Base-by-base conservation (phyloP, 1,140 invertebrate species). In the Lethocerus indicus region DNA sequence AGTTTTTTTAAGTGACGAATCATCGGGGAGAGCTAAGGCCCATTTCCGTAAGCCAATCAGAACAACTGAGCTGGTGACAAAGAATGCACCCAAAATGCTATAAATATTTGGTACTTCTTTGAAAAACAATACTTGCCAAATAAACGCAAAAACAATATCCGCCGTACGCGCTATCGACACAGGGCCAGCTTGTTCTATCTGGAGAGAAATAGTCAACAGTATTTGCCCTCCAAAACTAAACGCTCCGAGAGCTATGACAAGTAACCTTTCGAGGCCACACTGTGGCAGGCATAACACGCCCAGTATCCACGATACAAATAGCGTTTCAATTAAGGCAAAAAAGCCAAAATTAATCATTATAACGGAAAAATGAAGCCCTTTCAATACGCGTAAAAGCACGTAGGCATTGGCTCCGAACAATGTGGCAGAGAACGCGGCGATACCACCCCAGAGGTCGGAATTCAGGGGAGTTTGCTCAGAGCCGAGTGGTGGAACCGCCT, bases 321-420 rank as follows among this genome's bases (percentile, higher is more conserved):
- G 61, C 2, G 85, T 88, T 61, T 89, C 82, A 21, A 87, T 64
- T 13, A 91, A 69, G 7, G 85, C 84, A 61, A 88, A 84, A 48
- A 78, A 76, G 52, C 87, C 86, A 67, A 89, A 92, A 63, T 87
- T 87, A n/a, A 81, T 80, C 85, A 91, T 87, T n/a, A 90, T 87
- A 9, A 91, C 84, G 50, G 85, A 85, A 63, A 87, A 88, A 67
- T 91, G 86, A 40, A 89, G 70, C 3, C 79, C 81, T 64, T 90
- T 91, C 1, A 92, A 69, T 12, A 87, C 82, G 49, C 88, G 68
- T 29, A 93, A 65, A 41, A 91, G 63, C 37, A 93, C 81, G 62
- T 89, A 91, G 5, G 84, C 86, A 64, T 86, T 87, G 12, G 88
- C 87, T 25, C 85, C 85, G 60, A 91, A 89, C 43, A 92, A 67